Conservation (phyloP, 2,797 vertebrate genomes). For the Argentina silus region DNA sequence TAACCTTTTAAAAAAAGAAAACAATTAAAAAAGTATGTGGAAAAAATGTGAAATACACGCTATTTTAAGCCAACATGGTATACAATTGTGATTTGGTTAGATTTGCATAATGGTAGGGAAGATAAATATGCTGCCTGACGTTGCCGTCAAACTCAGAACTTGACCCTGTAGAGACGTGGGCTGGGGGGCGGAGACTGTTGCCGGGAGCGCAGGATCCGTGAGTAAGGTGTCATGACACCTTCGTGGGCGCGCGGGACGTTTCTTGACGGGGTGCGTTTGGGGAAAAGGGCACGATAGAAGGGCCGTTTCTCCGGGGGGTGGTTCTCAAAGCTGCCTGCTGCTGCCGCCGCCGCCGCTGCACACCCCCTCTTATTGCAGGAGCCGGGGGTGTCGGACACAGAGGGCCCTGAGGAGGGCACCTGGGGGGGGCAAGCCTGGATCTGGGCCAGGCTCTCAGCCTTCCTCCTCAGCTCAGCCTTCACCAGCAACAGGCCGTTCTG, state of each 20-base stretch:
- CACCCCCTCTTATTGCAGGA: slow-evolving; percentile 86
- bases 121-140: background rate
- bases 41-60: background rate
- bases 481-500: slow-evolving; percentile 91
- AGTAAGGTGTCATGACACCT: slow-evolving; percentile 74
- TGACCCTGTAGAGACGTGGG: slow-evolving; percentile 60
- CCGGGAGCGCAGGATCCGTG: slow-evolving; percentile 78
- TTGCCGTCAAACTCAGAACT: slow-evolving; percentile 57
- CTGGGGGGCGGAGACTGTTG: slow-evolving; percentile 73
- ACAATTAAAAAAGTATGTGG: background rate
- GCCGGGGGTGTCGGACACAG: slow-evolving; percentile 21
- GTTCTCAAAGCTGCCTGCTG: slow-evolving; percentile 79
- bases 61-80: background rate
- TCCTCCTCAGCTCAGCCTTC: slow-evolving; percentile 90
- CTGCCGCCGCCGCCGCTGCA: slow-evolving; percentile 8
- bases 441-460: slow-evolving; percentile 84
- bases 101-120: slow-evolving; percentile 24
- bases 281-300: slow-evolving; percentile 71
- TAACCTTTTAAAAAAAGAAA: background rate
- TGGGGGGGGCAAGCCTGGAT: slow-evolving; percentile 67
- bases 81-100: slow-evolving; percentile 1
- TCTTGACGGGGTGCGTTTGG: slow-evolving; percentile 44
- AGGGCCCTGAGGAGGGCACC: slow-evolving; percentile 22
- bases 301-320: slow-evolving; percentile 84
- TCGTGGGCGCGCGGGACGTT: slow-evolving; percentile 36